Conservation (phyloP, 2,888 invertebrate genomes). For the Drosophila rubida region DNA sequence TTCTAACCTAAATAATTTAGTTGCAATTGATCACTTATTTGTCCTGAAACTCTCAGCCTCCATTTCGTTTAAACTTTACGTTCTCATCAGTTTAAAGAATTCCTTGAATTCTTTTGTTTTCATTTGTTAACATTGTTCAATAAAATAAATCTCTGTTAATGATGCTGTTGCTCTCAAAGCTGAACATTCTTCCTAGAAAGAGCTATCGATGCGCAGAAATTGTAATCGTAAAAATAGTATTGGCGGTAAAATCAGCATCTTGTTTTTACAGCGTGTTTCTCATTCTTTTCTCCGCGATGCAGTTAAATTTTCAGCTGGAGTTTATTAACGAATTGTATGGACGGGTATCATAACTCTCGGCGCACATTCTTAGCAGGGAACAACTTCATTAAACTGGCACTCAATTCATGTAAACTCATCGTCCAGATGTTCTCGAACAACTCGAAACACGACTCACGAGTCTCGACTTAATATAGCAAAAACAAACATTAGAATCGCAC, state of each 20-base stretch:
- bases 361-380: conserved; percentile 31
- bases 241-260: background rate
- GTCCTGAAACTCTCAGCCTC: too few species aligned
- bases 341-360: conserved; percentile 25
- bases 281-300: background rate
- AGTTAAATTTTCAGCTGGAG: background rate
- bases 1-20: too few species aligned
- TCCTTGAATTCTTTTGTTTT: too few species aligned
- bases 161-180: too few species aligned
- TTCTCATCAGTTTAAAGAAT: too few species aligned
- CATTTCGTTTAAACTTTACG: too few species aligned
- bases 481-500: conserved; percentile 44
- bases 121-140: too few species aligned
- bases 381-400: conserved; percentile 62
- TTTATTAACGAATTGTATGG: conserved; percentile 18
- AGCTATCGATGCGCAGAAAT: too few species aligned
- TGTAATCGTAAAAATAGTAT: background rate
- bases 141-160: too few species aligned
- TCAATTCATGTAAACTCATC: conserved; percentile 61
- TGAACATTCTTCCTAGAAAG: too few species aligned
- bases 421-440: conserved; percentile 56
- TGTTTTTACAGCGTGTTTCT: background rate
- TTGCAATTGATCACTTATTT: too few species aligned
- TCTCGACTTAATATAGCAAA: conserved; percentile 34
- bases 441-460: conserved; percentile 37